A percentile compares a stretch with the other conserved stretches of the same genome.
Evolutionary conservation across 2,113 vertebrate genomes (phyloP).

Genomic region (Lynx canadensis): DNA sequence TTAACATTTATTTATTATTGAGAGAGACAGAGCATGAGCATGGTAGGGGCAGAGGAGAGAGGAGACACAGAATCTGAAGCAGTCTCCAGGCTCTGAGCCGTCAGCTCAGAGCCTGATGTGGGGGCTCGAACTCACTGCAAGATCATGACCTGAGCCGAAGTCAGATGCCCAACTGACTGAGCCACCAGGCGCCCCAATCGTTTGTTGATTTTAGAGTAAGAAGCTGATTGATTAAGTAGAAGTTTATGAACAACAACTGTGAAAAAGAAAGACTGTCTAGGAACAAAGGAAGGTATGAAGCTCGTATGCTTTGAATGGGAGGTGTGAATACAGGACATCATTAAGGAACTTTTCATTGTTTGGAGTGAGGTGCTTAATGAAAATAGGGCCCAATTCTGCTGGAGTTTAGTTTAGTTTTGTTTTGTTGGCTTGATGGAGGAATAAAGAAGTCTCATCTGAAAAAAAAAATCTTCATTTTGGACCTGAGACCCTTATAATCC

Average conservation of each 20-base stretch:
- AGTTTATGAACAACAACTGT: background rate
- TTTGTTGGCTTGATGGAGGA: background rate
- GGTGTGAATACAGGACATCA: accelerated
- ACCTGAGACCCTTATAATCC: background rate
- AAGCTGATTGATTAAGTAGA: background rate
- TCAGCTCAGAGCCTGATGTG: too few species aligned
- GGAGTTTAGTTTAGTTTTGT: too few species aligned
- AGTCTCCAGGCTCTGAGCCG: too few species aligned
- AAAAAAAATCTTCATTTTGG: background rate
- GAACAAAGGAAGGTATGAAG: background rate
- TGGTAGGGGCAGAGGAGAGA: too few species aligned
- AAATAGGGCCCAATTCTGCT: background rate
- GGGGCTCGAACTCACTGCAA: too few species aligned
- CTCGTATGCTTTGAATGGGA: background rate
- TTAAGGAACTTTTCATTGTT: background rate
- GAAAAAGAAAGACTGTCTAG: background rate
- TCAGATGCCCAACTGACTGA: too few species aligned
- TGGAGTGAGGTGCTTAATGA: background rate
- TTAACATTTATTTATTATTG: too few species aligned
- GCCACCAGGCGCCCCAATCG: background rate
- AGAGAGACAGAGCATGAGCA: too few species aligned
- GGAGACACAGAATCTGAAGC: too few species aligned
- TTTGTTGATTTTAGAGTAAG: background rate
- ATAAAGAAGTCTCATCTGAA: background rate
- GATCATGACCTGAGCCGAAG: too few species aligned